A percentile compares a stretch with the other conserved stretches of the same genome.
These are phyloP conservation scores for Nannobrachium achirus DNA, from an alignment of 2,113 vertebrate species.

Conservation along the genomic window DNA sequence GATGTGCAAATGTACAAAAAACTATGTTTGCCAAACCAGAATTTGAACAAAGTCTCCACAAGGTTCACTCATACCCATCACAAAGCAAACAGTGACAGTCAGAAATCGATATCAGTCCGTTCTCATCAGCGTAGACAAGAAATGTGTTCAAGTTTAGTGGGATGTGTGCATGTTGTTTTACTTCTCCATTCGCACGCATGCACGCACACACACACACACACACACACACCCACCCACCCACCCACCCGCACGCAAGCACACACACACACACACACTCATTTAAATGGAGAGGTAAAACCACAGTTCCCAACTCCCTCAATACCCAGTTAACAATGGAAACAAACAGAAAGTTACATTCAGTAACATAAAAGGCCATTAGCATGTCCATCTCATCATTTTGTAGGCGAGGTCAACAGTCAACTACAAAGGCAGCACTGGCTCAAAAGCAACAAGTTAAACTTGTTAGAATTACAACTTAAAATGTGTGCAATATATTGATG, in stretches of 20 bases:
- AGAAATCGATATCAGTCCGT: slow-evolving; percentile 20
- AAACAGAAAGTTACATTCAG: slow-evolving; percentile 19
- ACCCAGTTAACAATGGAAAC: slow-evolving; percentile 9
- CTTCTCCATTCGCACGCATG: not conserved
- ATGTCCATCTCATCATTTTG: slow-evolving; percentile 5
- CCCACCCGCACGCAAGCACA: no score
- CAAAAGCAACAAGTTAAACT: not conserved
- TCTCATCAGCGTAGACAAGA: slow-evolving; percentile 3
- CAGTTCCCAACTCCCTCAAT: not conserved
- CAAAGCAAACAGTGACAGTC: slow-evolving; percentile 40
- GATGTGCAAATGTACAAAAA: slow-evolving; percentile 44
- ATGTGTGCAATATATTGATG: not conserved
- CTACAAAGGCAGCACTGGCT: not conserved
- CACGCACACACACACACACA: no score
- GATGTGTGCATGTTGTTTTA: not conserved
- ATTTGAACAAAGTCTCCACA: slow-evolving; percentile 38
- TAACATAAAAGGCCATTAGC: not conserved
- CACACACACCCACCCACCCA: no score
- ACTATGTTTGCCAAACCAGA: slow-evolving; percentile 9
- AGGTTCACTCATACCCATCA: slow-evolving; percentile 29
- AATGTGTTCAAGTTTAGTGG: not conserved
- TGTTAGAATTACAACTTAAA: not conserved
- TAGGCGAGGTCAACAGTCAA: not conserved
- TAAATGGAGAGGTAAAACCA: no score
- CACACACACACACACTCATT: no score